Conservation (phyloP, 2,888 invertebrate species). For the Nomada hirtipes region DNA sequence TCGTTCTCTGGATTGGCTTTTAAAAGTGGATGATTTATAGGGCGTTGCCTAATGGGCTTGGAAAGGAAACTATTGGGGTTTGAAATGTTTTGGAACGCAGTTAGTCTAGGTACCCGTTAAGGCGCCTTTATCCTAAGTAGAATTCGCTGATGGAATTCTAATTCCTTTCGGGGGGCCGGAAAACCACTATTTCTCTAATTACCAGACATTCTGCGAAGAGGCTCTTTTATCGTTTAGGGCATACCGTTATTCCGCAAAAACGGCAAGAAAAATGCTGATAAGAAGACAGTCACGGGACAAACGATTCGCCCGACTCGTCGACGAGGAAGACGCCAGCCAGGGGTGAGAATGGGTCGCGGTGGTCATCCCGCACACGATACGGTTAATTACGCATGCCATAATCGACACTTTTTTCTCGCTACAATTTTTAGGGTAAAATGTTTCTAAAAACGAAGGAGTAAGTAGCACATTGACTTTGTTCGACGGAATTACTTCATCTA, state of each 20-base stretch:
- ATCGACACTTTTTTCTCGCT: not conserved
- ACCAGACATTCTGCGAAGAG: not conserved
- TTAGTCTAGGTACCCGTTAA: too few relatives aligned
- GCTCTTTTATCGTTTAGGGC: not conserved
- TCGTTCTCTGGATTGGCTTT: too few relatives aligned
- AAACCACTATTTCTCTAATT: not conserved
- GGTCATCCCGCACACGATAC: constrained; percentile 25
- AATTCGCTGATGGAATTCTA: not conserved
- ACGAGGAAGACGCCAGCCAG: not conserved
- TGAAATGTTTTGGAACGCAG: too few relatives aligned
- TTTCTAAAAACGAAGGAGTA: too few relatives aligned
- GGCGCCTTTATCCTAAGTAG: too few relatives aligned
- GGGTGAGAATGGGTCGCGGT: constrained; percentile 8
- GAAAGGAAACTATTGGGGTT: too few relatives aligned
- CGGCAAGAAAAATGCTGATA: not conserved
- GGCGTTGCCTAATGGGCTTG: too few relatives aligned
- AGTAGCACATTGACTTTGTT: not conserved
- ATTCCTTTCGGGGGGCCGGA: not conserved
- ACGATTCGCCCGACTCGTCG: not conserved
- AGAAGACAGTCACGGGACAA: not conserved
- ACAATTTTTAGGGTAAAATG: too few relatives aligned
- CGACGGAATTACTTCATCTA: constrained; percentile 4
- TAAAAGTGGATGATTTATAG: too few relatives aligned
- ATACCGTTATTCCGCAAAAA: not conserved
- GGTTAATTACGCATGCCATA: constrained; percentile 34